A percentile compares a stretch with the other conserved stretches of the same genome.
These are phyloP conservation scores for Micromys minutus DNA, from an alignment of 2,113 vertebrate genomes.

Conservation along the genomic window DNA sequence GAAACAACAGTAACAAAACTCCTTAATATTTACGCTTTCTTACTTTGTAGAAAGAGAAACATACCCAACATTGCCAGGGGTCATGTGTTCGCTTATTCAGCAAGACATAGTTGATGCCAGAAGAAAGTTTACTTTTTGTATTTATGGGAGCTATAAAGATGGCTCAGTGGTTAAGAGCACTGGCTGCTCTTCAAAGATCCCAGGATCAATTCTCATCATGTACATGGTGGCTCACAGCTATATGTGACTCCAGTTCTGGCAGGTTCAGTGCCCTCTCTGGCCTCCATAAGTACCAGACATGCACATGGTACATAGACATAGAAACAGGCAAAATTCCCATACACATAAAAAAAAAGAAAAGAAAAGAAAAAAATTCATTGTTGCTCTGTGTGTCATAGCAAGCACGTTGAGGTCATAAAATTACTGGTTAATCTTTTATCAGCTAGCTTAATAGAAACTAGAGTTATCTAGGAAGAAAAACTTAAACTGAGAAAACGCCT, in stretches of 20 bases:
- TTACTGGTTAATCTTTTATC: neutral
- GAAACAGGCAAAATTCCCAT: neutral
- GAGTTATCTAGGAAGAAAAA: neutral
- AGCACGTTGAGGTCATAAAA: neutral
- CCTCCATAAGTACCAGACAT: neutral
- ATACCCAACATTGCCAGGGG: neutral
- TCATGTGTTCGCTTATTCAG: neutral
- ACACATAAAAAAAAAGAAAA: neutral
- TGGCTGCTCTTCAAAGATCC: neutral
- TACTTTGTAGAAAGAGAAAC: slow-evolving; percentile 53
- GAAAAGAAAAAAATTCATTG: neutral
- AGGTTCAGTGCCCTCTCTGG: neutral
- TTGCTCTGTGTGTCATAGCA: neutral
- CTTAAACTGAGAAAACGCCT: neutral
- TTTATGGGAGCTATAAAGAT: neutral
- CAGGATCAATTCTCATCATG: neutral
- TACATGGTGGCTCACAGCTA: neutral
- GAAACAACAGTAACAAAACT: neutral
- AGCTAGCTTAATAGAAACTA: neutral
- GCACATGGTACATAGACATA: neutral
- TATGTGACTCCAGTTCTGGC: neutral
- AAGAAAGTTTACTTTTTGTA: slow-evolving; percentile 14
- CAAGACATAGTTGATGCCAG: neutral
- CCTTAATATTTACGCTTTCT: neutral
- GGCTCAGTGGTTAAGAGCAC: neutral